Conservation (phyloP, 2,113 vertebrate genomes). For the Cryptotis parvus region DNA sequence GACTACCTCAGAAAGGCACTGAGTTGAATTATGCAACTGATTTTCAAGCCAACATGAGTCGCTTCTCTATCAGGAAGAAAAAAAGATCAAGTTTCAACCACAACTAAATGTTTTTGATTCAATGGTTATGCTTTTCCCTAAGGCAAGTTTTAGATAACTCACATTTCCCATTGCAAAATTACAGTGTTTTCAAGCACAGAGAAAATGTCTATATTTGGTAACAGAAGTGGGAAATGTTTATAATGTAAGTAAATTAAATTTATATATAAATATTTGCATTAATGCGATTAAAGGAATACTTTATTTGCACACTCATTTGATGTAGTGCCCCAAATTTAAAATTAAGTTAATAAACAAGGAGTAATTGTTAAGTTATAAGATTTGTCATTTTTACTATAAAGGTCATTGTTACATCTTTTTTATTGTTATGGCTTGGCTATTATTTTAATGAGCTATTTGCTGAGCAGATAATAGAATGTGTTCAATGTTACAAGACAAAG, state of each 20-base stretch:
- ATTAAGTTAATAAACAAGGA: conserved; percentile 11
- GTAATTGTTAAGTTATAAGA: conserved; percentile 12
- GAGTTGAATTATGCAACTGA: background rate
- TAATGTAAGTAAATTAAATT: conserved; percentile 34
- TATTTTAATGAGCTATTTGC: conserved; percentile 30
- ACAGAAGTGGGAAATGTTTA: conserved; percentile 45
- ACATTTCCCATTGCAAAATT: conserved; percentile 34
- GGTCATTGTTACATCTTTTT: background rate
- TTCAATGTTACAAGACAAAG: background rate
- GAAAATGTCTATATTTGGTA: conserved; percentile 56
- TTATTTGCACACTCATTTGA: conserved; percentile 16
- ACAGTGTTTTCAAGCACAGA: conserved; percentile 48
- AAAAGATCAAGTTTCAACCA: background rate
- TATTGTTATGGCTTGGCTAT: background rate
- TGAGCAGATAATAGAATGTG: background rate
- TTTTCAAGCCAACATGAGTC: background rate
- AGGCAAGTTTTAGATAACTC: conserved; percentile 60
- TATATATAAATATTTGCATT: conserved; percentile 35
- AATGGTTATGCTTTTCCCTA: conserved; percentile 29
- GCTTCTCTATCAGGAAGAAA: background rate
- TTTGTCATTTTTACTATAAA: conserved; percentile 1
- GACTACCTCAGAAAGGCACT: background rate
- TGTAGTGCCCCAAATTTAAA: conserved; percentile 11
- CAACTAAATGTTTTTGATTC: conserved; percentile 47
- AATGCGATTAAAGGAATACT: conserved; percentile 15